Conservation (phyloP, 2,888 invertebrate genomes). For the Phortica magna region DNA sequence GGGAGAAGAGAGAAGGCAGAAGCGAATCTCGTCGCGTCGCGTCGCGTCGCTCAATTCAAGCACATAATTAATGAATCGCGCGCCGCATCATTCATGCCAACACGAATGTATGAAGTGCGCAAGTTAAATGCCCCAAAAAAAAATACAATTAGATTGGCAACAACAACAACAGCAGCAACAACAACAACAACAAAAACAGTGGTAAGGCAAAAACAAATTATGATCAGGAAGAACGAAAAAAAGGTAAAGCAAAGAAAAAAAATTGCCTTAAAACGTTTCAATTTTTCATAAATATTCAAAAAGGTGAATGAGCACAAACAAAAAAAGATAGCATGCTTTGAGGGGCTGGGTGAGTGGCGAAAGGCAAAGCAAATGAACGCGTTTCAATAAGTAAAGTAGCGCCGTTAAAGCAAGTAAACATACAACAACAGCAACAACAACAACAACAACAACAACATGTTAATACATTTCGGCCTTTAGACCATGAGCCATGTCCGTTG, state of each 20-base stretch:
- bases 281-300: conserved; percentile 70
- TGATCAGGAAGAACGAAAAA: conserved; percentile 50
- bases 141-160: too few species aligned
- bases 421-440: too few species aligned
- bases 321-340: too few species aligned
- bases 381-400: too few species aligned
- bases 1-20: too few species aligned
- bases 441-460: too few species aligned
- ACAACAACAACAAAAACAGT: conserved; percentile 46
- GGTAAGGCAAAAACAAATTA: conserved; percentile 16
- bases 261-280: conserved; percentile 66
- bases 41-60: not conserved
- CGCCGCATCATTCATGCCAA: too few species aligned
- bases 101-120: too few species aligned
- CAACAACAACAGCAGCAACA: conserved; percentile 48
- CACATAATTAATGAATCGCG: conserved; percentile 62
- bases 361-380: not conserved
- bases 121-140: too few species aligned
- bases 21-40: not conserved
- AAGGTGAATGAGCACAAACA: conserved; percentile 55
- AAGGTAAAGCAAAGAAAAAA: not conserved
- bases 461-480: too few species aligned
- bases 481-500: too few species aligned
- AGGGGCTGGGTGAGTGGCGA: not conserved
- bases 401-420: too few species aligned